Percentiles rank a stretch among this genome's conserved stretches.
Conservation (phyloP, 2,797 vertebrate species). For the Thamnophis elegans region DNA sequence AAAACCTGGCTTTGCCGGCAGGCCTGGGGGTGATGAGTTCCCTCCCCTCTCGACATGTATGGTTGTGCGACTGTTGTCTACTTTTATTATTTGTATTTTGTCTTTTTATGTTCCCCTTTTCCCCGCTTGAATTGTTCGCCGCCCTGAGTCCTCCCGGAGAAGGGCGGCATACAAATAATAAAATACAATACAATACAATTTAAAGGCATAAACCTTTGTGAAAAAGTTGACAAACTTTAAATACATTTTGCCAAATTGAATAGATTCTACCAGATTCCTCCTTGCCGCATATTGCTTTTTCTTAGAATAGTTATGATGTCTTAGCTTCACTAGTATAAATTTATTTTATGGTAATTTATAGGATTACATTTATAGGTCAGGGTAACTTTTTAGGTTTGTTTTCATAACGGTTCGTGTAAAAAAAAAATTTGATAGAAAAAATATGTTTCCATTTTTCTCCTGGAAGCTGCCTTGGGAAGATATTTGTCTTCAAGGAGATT, state of each 20-base stretch:
- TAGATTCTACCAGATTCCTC: not conserved
- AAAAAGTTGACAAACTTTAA: not conserved
- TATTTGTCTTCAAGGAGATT: not conserved
- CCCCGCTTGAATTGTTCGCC: too few species aligned
- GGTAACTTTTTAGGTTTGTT: not conserved
- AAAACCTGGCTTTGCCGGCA: too few species aligned
- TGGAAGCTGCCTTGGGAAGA: not conserved
- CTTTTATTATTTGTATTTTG: too few species aligned
- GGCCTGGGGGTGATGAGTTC: too few species aligned
- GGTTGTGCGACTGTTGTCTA: too few species aligned
- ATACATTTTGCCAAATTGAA: not conserved
- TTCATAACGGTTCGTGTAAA: not conserved
- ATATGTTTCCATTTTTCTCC: not conserved
- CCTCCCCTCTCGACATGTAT: too few species aligned
- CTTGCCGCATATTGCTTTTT: not conserved
- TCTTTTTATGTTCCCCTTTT: too few species aligned
- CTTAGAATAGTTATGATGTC: not conserved
- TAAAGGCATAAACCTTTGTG: not conserved
- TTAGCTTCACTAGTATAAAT: not conserved
- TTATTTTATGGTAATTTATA: not conserved
- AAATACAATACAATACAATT: too few species aligned
- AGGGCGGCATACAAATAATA: too few species aligned
- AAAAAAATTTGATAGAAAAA: not conserved
- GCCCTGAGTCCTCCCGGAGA: too few species aligned
- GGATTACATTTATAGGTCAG: not conserved